phyloP scores from a whole-genome alignment of 2,113 vertebrate species.

The Heteronetta atricapilla region DNA sequence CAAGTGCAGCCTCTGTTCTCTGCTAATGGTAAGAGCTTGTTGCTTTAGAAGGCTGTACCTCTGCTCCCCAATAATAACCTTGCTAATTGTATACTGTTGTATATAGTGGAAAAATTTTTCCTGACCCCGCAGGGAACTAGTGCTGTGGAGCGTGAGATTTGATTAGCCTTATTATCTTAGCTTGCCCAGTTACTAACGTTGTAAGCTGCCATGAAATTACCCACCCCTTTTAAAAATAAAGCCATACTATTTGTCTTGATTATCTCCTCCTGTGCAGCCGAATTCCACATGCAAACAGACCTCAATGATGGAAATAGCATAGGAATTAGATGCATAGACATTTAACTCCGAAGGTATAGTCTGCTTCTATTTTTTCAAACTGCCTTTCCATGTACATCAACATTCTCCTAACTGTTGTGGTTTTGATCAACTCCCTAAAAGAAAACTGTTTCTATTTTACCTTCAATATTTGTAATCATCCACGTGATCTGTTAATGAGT shows the following conservation, averaged over 20 bases:
- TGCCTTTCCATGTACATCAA: neutral
- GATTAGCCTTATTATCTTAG: slow-evolving; percentile 64
- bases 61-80: slow-evolving; percentile 44
- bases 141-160: slow-evolving; percentile 67
- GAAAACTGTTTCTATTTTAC: neutral
- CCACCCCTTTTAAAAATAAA: slow-evolving; percentile 67
- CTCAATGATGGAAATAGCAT: slow-evolving; percentile 41
- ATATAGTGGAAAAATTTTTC: slow-evolving; percentile 33
- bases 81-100: slow-evolving; percentile 21
- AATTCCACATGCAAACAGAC: slow-evolving; percentile 58
- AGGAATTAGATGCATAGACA: slow-evolving; percentile 15
- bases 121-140: slow-evolving; percentile 23
- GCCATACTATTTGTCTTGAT: slow-evolving; percentile 58
- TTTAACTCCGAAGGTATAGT: slow-evolving; percentile 33
- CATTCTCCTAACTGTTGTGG: neutral
- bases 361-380: neutral
- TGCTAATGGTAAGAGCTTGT: slow-evolving; percentile 1
- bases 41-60: slow-evolving; percentile 30
- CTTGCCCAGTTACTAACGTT: slow-evolving; percentile 64
- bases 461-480: neutral
- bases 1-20: neutral
- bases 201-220: slow-evolving; percentile 68
- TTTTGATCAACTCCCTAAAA: neutral
- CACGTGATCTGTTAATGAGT: neutral
- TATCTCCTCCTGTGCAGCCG: slow-evolving; percentile 43